A percentile compares a stretch with the other conserved stretches of the same genome.
These are phyloP conservation scores for Chelon labrosus DNA, from an alignment of 2,797 vertebrate genomes.

Conservation along the genomic window DNA sequence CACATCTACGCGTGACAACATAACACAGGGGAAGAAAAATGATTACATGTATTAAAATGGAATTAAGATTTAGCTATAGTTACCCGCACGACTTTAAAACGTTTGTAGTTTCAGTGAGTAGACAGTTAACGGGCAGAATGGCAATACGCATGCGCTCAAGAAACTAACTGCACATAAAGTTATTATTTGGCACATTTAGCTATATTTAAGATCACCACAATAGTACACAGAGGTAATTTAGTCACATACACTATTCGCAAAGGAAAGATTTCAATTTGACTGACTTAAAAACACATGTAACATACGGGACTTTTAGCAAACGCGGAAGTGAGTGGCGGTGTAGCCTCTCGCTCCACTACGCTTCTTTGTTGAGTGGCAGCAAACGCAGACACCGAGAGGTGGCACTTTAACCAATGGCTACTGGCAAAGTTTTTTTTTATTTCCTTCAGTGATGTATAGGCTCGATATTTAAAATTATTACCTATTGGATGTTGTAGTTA, in stretches of 20 bases:
- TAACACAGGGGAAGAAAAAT: neutral
- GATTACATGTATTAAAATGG: fast-evolving
- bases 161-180: neutral
- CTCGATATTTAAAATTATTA: neutral
- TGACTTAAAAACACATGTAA: neutral
- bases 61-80: neutral
- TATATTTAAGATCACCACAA: neutral
- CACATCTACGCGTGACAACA: neutral
- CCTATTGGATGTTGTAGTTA: slow-evolving; percentile 12
- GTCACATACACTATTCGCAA: fast-evolving
- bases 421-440: slow-evolving; percentile 52
- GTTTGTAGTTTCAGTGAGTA: slow-evolving; percentile 18
- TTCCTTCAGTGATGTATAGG: neutral
- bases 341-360: slow-evolving; percentile 1
- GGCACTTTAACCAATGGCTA: slow-evolving; percentile 47
- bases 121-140: neutral
- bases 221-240: neutral
- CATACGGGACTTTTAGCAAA: slow-evolving; percentile 12
- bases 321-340: slow-evolving; percentile 6
- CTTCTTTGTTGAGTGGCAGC: slow-evolving; percentile 60
- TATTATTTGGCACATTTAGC: neutral
- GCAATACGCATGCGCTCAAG: slow-evolving; percentile 24
- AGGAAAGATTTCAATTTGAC: fast-evolving
- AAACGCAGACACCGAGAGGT: slow-evolving; percentile 43
- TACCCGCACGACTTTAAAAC: slow-evolving; percentile 9